Percentiles rank a stretch among this genome's conserved stretches.
Evolutionary conservation across 2,113 vertebrate species (phyloP).

Genomic region (Petrocephalus microphthalmus): DNA sequence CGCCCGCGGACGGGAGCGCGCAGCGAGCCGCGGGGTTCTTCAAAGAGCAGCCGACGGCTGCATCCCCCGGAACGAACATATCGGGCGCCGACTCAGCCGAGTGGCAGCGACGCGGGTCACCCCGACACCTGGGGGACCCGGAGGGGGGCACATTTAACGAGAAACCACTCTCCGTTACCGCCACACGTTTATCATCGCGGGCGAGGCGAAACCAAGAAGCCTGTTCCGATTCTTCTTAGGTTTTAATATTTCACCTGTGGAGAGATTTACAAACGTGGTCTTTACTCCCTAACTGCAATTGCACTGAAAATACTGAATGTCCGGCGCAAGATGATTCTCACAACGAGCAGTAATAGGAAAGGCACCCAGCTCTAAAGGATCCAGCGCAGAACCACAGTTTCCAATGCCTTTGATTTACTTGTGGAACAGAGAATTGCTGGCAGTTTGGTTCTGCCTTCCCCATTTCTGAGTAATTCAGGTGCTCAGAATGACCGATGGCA

Average conservation of each 20-base stretch:
- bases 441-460: neutral
- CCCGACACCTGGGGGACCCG: neutral
- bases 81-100: conserved; percentile 22
- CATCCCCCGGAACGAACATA: conserved; percentile 27
- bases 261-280: neutral
- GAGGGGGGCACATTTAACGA: neutral
- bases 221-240: neutral
- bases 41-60: conserved; percentile 19
- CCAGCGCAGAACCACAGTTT: neutral
- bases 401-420: neutral
- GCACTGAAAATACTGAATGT: neutral
- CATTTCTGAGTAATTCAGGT: neutral
- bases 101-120: neutral
- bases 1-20: conserved; percentile 21
- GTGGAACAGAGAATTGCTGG: neutral
- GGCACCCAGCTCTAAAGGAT: neutral
- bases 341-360: neutral
- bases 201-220: neutral
- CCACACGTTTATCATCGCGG: neutral
- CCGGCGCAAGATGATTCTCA: neutral
- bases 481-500: neutral
- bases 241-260: neutral
- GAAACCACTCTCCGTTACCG: neutral
- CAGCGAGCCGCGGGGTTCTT: conserved; percentile 15
- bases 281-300: neutral